These are phyloP conservation scores for Drosophila demipolita DNA, from an alignment of 2,888 invertebrate genomes.

Conservation along the genomic window DNA sequence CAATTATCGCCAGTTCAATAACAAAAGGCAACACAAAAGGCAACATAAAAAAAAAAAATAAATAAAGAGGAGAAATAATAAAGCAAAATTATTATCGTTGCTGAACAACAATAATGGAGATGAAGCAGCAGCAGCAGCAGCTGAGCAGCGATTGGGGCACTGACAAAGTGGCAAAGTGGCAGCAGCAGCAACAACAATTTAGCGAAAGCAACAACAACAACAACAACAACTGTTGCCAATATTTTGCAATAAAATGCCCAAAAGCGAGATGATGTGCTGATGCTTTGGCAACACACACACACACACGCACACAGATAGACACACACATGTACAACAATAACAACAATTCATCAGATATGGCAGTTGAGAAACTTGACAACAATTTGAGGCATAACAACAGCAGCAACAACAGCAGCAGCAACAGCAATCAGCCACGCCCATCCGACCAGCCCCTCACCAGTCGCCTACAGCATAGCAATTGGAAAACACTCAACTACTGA, in stretches of 20 bases:
- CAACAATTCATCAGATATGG: slow-evolving; percentile 42
- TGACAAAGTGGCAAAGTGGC: slow-evolving; percentile 31
- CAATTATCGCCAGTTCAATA: slow-evolving; percentile 72
- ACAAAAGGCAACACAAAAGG: slow-evolving; percentile 31
- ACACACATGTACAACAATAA: not conserved
- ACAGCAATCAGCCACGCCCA: slow-evolving; percentile 51
- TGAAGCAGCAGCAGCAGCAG: slow-evolving; percentile 20
- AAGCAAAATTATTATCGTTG: slow-evolving; percentile 75
- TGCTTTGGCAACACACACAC: slow-evolving; percentile 30
- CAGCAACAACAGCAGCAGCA: not conserved
- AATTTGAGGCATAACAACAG: slow-evolving; percentile 48
- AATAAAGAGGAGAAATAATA: slow-evolving; percentile 51
- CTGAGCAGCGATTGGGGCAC: slow-evolving; percentile 22
- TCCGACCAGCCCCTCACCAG: slow-evolving; percentile 7
- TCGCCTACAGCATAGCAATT: slow-evolving; percentile 55
- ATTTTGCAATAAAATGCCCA: slow-evolving; percentile 65
- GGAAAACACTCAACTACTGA: slow-evolving; percentile 74
- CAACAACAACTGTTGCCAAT: slow-evolving; percentile 69
- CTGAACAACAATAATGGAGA: slow-evolving; percentile 51
- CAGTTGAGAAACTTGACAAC: slow-evolving; percentile 57
- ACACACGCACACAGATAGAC: slow-evolving; percentile 1
- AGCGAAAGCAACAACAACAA: slow-evolving; percentile 24
- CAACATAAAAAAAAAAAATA: slow-evolving; percentile 9
- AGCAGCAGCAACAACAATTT: slow-evolving; percentile 49
- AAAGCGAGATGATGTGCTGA: slow-evolving; percentile 70